Conservation (phyloP, 2,797 vertebrate species). For the Arnoldichthys spilopterus region DNA sequence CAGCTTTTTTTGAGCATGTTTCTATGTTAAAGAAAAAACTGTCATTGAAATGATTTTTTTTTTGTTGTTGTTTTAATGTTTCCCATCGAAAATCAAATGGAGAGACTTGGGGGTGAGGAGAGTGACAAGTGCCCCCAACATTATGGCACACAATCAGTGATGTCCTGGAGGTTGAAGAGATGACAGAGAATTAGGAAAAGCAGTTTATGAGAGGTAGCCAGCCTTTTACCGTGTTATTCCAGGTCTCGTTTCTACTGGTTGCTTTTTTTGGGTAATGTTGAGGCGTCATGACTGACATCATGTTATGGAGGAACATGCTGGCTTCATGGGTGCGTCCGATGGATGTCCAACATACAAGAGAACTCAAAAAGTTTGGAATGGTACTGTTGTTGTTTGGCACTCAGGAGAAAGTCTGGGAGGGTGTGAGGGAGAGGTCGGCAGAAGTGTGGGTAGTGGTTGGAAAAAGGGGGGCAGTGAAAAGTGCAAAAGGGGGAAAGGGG, state of each 20-base stretch:
- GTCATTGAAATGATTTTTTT: conserved; percentile 78
- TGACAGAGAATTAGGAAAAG: conserved; percentile 84
- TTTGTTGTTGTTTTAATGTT: conserved; percentile 71
- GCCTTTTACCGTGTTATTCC: conserved; percentile 78
- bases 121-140: conserved; percentile 81
- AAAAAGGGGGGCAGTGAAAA: conserved; percentile 78
- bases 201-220: conserved; percentile 82
- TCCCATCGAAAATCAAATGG: conserved; percentile 82
- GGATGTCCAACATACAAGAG: conserved; percentile 84
- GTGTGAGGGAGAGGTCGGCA: conserved; percentile 62
- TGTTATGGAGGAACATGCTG: conserved; percentile 87
- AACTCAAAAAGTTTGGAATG: conserved; percentile 84
- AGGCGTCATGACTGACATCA: conserved; percentile 85
- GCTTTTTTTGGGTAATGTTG: conserved; percentile 76
- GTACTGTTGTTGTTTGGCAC: conserved; percentile 84
- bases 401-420: conserved; percentile 76
- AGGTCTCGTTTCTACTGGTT: conserved; percentile 75
- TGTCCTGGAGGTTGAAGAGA: conserved; percentile 85
- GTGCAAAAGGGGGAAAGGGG: conserved; percentile 77
- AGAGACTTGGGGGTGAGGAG: conserved; percentile 73
- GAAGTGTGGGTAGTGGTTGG: conserved; percentile 67
- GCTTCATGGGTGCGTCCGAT: conserved; percentile 84
- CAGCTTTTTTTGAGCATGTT: conserved; percentile 76
- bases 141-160: conserved; percentile 87
- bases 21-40: conserved; percentile 81